A percentile compares a stretch with the other conserved stretches of the same genome.
Evolutionary conservation across 2,888 invertebrate genomes (phyloP).

Genomic region (Margaritifera margaritifera): DNA sequence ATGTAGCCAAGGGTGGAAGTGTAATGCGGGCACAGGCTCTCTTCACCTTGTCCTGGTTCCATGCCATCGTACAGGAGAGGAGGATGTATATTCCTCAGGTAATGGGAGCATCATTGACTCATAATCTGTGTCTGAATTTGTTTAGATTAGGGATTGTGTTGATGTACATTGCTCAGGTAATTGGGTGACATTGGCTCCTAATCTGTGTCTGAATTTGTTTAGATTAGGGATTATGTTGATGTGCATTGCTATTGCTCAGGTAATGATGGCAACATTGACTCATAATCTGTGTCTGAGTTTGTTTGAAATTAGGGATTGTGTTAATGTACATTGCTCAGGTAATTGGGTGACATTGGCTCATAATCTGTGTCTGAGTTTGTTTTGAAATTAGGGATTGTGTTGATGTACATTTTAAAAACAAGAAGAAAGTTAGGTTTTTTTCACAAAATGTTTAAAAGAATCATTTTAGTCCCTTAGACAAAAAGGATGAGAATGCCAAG

Average conservation of each 20-base stretch:
- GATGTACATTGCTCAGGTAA: slow-evolving; percentile 76
- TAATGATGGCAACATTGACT: slow-evolving; percentile 24
- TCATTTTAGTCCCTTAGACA: no score
- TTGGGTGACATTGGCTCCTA: neutral
- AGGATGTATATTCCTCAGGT: slow-evolving; percentile 89
- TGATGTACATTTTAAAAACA: neutral
- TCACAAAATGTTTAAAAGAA: no score
- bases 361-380: neutral
- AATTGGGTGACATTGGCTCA: neutral
- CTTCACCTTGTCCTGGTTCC: slow-evolving; percentile 88
- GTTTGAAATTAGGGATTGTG: no score
- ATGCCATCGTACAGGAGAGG: slow-evolving; percentile 90
- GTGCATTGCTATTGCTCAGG: slow-evolving; percentile 88
- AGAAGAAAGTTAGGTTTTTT: neutral
- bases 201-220: neutral
- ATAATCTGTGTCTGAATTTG: neutral
- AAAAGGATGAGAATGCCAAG: no score
- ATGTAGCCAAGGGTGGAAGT: slow-evolving; percentile 68
- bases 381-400: neutral
- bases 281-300: neutral
- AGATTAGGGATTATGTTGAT: no score
- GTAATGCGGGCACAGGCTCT: slow-evolving; percentile 75
- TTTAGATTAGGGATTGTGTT: neutral
- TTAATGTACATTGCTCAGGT: slow-evolving; percentile 89
- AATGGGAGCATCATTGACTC: neutral